Base-by-base conservation (phyloP, 2,888 invertebrate species). In the Bellardia bayeri region DNA sequence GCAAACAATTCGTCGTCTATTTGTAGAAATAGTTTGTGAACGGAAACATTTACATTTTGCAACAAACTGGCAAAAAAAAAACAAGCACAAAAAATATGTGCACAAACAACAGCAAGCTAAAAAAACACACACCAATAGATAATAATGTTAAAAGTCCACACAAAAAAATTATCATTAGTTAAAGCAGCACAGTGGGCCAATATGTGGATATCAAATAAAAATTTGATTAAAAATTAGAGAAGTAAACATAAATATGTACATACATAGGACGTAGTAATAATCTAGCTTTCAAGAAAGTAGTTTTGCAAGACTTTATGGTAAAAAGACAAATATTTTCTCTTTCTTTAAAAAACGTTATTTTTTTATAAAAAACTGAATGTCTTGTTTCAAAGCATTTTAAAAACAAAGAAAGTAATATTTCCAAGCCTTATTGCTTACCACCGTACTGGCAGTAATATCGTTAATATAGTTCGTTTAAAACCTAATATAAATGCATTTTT, bases 1-100 rank as follows among this genome's bases (percentile, higher is more conserved):
- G 78, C 84, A 84, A 87, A 87, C 87, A 85, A 85, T 85, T 79
- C 85, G 78, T 82, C 85, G 79, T 82, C 79, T 82, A 87, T 87
- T 87, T 87, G 87, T 33, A 56, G n/a, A 85, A 87, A 85, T 82
- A 87, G 87, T 87, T 87, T 87, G 74, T 71, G 64, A 82, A 82
- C 87, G 87, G 84, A 85, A 87, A 69, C 87, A 82, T 87, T 87
- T 87, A 85, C 84, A 87, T 85, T 82, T 69, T 79, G 64, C 49
- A 49, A 75, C 72, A 82, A 79, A 78, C 71, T 63, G 45, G 33
- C 33, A 72, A 61, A 49, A 66, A 74, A 72, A 61, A 49, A 66
- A 74, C 64, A 66, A 61, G 45, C 11, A 64, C 13, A 45, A 33
- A 66, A 66, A 58, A 56, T 56, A 37, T 71, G 42, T 45, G 45